Evolutionary conservation across 1,140 invertebrate species (phyloP).

Genomic region (Meteorus sp.): DNA sequence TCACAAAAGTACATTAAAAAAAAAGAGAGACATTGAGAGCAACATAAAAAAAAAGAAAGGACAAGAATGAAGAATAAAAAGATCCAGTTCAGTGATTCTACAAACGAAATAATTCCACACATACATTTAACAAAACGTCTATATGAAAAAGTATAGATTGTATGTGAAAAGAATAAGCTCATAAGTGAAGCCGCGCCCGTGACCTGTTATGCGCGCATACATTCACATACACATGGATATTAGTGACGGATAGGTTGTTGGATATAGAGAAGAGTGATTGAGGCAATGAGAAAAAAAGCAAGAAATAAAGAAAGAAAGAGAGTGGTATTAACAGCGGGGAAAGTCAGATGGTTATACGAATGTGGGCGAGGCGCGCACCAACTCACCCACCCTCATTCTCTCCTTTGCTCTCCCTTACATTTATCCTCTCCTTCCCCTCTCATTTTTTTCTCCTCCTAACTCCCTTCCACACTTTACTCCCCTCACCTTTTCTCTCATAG

Average conservation of each 20-base stretch:
- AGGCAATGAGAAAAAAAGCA: background rate
- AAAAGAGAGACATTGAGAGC: too few species aligned
- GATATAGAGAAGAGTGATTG: background rate
- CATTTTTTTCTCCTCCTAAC: background rate
- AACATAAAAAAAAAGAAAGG: too few species aligned
- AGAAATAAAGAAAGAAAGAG: background rate
- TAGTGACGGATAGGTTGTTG: slow-evolving; percentile 18
- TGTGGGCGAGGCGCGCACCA: slow-evolving; percentile 12
- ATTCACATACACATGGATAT: slow-evolving; percentile 9
- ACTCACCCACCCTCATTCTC: background rate
- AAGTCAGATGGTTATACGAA: background rate
- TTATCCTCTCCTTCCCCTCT: background rate
- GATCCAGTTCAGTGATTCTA: background rate
- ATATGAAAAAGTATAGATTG: background rate
- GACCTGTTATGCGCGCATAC: slow-evolving; percentile 10
- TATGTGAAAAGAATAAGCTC: slow-evolving; percentile 10
- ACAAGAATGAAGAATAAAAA: background rate
- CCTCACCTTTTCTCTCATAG: too few species aligned
- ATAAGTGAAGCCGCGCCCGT: slow-evolving; percentile 25
- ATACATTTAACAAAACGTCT: background rate
- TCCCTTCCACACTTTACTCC: background rate
- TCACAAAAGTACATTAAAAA: too few species aligned
- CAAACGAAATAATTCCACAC: too few species aligned
- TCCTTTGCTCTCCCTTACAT: background rate
- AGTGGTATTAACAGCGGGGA: background rate